Percentiles rank a stretch among this genome's conserved stretches.
Conservation (phyloP, 2,888 invertebrate genomes). For the Plusia festucae region DNA sequence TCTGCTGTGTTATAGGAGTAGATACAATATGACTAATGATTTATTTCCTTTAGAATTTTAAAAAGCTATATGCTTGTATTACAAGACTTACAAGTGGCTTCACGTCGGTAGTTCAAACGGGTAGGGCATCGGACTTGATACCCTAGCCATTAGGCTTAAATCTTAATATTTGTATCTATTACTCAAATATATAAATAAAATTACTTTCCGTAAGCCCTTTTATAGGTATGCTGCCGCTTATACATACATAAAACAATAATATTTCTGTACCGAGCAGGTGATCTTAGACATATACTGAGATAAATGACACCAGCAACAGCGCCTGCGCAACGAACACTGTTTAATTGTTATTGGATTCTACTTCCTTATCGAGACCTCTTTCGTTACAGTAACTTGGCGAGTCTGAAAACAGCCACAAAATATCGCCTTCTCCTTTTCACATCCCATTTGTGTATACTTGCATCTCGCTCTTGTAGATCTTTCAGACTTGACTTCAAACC, state of each 20-base stretch:
- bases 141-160: too few relatives aligned
- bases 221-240: not conserved
- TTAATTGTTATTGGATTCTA: conserved; percentile 53
- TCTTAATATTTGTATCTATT: too few relatives aligned
- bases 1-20: too few relatives aligned
- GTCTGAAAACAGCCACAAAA: not conserved
- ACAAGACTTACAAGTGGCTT: too few relatives aligned
- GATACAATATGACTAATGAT: too few relatives aligned
- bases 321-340: conserved; percentile 37
- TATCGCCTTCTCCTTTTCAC: not conserved
- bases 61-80: too few relatives aligned
- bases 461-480: not conserved
- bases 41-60: too few relatives aligned
- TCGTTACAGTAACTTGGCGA: conserved; percentile 39
- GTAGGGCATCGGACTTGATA: too few relatives aligned
- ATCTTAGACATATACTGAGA: conserved; percentile 28
- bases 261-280: conserved; percentile 28
- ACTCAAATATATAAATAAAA: too few relatives aligned
- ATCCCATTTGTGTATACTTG: not conserved
- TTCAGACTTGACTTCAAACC: conserved; percentile 7
- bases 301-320: conserved; percentile 36
- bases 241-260: conserved; percentile 31
- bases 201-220: not conserved
- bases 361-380: conserved; percentile 53
- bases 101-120: too few relatives aligned